phyloP scores from a whole-genome alignment of 2,797 vertebrate genomes.

The Crypturellus tataupa region DNA sequence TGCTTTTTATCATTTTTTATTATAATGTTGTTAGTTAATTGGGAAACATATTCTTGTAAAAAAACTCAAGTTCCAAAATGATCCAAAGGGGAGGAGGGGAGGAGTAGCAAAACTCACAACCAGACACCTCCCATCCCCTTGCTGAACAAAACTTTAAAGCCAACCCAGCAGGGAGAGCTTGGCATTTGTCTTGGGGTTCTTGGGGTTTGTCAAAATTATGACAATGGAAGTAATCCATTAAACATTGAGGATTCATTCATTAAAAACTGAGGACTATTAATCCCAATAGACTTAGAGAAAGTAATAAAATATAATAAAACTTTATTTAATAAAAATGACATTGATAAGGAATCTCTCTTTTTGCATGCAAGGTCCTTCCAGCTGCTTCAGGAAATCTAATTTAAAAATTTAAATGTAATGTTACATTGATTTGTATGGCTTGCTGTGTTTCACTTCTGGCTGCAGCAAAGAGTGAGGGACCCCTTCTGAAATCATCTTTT shows the following conservation, averaged over 20 bases:
- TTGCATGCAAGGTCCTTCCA: not conserved
- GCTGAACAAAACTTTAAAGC: not conserved
- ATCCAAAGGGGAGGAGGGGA: not conserved
- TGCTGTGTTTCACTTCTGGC: not conserved
- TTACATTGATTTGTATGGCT: not conserved
- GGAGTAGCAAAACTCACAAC: slow-evolving; percentile 5
- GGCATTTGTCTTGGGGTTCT: not conserved
- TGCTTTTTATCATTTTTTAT: slow-evolving; percentile 82
- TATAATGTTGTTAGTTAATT: slow-evolving; percentile 74
- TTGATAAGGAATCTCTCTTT: not conserved
- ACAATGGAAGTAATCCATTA: not conserved
- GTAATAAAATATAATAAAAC: not conserved
- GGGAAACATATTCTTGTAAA: slow-evolving; percentile 47
- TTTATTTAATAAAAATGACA: not conserved
- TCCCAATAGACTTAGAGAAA: not conserved
- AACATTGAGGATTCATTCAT: not conserved
- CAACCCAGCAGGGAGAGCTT: not conserved
- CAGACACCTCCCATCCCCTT: not conserved
- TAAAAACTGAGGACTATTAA: slow-evolving; percentile 9
- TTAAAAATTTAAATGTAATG: not conserved
- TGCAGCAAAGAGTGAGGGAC: not conserved
- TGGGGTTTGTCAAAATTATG: slow-evolving; percentile 1
- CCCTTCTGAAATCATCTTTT: not conserved
- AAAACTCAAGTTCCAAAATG: slow-evolving; percentile 37
- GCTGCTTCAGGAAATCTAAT: slow-evolving; percentile 11